A percentile compares a stretch with the other conserved stretches of the same genome.
phyloP scores from a whole-genome alignment of 2,113 vertebrate species.

The Poeciliopsis retropinna region DNA sequence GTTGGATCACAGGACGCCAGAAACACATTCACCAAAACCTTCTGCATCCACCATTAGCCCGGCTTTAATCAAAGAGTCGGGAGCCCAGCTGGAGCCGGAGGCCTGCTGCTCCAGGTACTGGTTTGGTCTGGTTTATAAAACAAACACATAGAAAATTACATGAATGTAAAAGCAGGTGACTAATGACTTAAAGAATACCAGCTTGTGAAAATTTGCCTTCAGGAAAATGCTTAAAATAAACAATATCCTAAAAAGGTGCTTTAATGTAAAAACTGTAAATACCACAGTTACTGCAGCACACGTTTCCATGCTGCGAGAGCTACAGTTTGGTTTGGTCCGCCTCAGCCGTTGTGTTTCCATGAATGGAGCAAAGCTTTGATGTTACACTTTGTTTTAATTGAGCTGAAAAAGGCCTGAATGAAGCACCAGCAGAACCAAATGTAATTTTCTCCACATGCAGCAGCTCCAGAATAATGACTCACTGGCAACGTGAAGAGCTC shows the following conservation, averaged over 20 bases:
- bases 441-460: background rate
- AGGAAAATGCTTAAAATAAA: no score
- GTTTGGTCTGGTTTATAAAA: background rate
- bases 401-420: background rate
- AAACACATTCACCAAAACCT: conserved; percentile 1
- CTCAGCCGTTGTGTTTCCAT: background rate
- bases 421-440: background rate
- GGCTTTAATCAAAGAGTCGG: no score
- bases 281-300: no score
- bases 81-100: background rate
- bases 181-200: no score
- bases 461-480: background rate
- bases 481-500: background rate
- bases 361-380: background rate
- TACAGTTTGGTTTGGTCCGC: background rate
- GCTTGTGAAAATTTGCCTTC: no score
- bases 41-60: background rate
- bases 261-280: no score
- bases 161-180: no score
- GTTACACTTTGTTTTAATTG: background rate
- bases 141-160: no score
- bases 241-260: no score
- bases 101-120: background rate
- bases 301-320: no score
- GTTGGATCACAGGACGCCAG: background rate